Percentiles rank a stretch among this genome's conserved stretches.
phyloP scores from a whole-genome alignment of 2,113 vertebrate species.

The Tympanuchus pallidicinctus region DNA sequence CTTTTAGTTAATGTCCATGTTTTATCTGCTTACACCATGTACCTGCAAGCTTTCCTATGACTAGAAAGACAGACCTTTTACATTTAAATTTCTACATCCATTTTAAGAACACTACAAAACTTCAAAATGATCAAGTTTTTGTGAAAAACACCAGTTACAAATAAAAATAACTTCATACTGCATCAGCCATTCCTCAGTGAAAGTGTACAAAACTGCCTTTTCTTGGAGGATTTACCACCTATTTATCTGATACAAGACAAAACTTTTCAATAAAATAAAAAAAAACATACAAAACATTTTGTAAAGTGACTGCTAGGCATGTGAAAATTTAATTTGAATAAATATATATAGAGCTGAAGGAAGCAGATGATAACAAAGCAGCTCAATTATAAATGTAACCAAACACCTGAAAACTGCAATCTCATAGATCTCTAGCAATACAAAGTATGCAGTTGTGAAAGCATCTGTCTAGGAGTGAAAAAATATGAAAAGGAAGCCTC shows the following conservation, averaged over 20 bases:
- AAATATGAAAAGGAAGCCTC: constrained; percentile 79
- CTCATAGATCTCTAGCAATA: constrained; percentile 13
- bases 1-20: not conserved
- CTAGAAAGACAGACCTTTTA: not conserved
- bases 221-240: not conserved
- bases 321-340: not conserved
- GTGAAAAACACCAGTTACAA: not conserved
- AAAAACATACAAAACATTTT: not conserved
- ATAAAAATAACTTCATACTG: not conserved
- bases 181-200: not conserved
- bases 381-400: not conserved
- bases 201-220: not conserved
- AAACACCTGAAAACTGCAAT: constrained; percentile 14
- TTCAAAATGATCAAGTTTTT: not conserved
- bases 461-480: constrained; percentile 54
- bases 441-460: constrained; percentile 45
- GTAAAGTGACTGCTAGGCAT: not conserved
- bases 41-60: not conserved
- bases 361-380: not conserved
- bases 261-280: not conserved
- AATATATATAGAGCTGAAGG: not conserved
- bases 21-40: not conserved
- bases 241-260: not conserved
- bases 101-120: not conserved
- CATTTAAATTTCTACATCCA: not conserved